These are phyloP conservation scores for Podabrus alpinus DNA, from an alignment of 2,888 invertebrate species.

Conservation along the genomic window DNA sequence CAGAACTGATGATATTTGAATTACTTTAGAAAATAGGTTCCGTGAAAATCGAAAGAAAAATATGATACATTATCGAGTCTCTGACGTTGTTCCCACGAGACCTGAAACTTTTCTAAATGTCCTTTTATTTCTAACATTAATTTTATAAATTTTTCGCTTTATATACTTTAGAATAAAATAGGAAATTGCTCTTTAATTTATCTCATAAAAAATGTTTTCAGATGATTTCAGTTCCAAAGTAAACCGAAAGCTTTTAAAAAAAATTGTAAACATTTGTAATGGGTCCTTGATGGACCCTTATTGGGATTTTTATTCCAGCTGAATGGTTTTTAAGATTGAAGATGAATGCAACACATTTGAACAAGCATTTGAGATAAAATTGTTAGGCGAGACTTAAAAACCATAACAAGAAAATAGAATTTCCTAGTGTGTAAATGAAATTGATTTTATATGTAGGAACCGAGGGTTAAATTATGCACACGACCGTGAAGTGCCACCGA, in stretches of 20 bases:
- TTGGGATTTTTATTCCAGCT: background rate
- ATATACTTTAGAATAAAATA: background rate
- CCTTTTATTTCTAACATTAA: background rate
- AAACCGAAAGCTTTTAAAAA: background rate
- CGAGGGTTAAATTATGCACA: background rate
- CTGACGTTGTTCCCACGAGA: background rate
- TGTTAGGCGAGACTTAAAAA: background rate
- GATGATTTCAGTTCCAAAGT: background rate
- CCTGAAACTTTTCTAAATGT: background rate
- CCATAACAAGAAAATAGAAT: slow-evolving; percentile 3
- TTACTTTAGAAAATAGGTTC: background rate
- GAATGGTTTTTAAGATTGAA: background rate
- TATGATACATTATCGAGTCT: background rate
- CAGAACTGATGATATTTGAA: background rate
- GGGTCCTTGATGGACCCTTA: background rate
- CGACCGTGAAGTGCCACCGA: background rate
- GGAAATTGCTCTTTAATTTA: background rate
- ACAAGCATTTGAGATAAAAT: background rate
- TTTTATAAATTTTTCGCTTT: background rate
- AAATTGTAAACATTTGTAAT: background rate
- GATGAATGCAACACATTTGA: background rate
- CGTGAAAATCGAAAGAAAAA: background rate
- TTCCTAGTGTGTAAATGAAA: background rate
- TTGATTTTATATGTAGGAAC: background rate
- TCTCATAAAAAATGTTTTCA: background rate